These are phyloP conservation scores for Latrodectus geometricus DNA, from an alignment of 1,140 invertebrate species.

Conservation along the genomic window DNA sequence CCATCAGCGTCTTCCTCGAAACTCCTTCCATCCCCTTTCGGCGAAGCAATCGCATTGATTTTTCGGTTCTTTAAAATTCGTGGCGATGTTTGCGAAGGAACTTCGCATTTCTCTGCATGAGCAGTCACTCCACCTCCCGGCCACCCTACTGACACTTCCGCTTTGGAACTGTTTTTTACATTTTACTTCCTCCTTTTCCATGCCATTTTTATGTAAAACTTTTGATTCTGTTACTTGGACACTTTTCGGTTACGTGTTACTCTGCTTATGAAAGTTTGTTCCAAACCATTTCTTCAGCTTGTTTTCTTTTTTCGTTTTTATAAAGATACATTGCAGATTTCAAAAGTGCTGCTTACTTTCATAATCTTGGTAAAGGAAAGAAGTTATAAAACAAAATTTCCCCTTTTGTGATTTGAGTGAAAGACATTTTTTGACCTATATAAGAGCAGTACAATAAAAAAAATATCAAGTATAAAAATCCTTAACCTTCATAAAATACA, in stretches of 20 bases:
- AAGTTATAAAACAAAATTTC: too few species aligned
- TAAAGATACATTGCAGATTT: neutral
- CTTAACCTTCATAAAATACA: too few species aligned
- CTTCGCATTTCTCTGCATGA: neutral
- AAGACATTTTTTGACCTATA: too few species aligned
- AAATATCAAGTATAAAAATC: too few species aligned
- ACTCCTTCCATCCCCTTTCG: neutral
- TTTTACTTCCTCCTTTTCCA: neutral
- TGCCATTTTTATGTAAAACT: neutral
- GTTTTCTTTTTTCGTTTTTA: neutral
- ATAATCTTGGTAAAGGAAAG: too few species aligned
- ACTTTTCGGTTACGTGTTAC: neutral
- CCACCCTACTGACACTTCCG: neutral
- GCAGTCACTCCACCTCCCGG: neutral
- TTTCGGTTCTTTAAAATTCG: neutral
- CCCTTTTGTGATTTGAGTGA: too few species aligned
- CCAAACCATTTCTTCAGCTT: too few species aligned
- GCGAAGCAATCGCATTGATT: neutral
- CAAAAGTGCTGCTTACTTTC: too few species aligned
- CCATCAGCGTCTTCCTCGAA: neutral
- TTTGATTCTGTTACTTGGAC: neutral
- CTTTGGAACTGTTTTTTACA: neutral
- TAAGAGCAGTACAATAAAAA: too few species aligned
- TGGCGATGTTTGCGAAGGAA: neutral
- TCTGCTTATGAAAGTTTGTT: too few species aligned